phyloP scores from a whole-genome alignment of 2,888 invertebrate species.

The Mylabris sibirica region DNA sequence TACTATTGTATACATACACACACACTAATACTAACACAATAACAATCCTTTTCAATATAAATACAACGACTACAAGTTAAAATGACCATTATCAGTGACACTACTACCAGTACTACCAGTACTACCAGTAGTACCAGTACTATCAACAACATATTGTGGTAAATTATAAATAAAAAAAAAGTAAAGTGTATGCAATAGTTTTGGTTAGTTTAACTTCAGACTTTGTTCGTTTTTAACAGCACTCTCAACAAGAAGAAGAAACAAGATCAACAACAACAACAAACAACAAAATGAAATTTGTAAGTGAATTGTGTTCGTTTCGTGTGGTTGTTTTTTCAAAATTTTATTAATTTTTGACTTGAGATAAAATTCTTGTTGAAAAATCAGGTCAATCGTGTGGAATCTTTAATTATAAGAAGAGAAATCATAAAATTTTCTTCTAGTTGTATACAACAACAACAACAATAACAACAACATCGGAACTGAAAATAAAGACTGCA shows the following conservation, averaged over 20 bases:
- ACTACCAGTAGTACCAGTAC: too few species aligned
- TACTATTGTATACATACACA: constrained; percentile 16
- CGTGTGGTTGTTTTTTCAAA: neutral
- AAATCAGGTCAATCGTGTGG: neutral
- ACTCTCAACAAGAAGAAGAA: too few species aligned
- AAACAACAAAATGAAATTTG: constrained; percentile 37
- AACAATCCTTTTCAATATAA: constrained; percentile 51
- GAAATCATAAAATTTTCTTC: neutral
- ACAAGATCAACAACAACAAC: constrained; percentile 18
- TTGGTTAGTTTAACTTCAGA: too few species aligned
- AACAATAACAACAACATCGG: neutral
- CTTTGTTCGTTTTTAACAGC: too few species aligned
- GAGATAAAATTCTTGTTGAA: neutral
- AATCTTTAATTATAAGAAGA: neutral
- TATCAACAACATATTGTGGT: constrained; percentile 23
- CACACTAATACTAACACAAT: too few species aligned
- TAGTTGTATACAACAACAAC: neutral
- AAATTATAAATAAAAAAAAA: constrained; percentile 15
- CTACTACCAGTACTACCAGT: too few species aligned
- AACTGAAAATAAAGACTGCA: neutral
- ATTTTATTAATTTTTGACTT: neutral
- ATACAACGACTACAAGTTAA: constrained; percentile 34
- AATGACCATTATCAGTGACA: constrained; percentile 43
- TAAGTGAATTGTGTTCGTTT: constrained; percentile 33
- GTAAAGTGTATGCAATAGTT: neutral